Evolutionary conservation across 2,797 vertebrate species (phyloP), one percentile per base, ranked within the genome.

Genomic region (Notoglanidium macrostoma): DNA sequence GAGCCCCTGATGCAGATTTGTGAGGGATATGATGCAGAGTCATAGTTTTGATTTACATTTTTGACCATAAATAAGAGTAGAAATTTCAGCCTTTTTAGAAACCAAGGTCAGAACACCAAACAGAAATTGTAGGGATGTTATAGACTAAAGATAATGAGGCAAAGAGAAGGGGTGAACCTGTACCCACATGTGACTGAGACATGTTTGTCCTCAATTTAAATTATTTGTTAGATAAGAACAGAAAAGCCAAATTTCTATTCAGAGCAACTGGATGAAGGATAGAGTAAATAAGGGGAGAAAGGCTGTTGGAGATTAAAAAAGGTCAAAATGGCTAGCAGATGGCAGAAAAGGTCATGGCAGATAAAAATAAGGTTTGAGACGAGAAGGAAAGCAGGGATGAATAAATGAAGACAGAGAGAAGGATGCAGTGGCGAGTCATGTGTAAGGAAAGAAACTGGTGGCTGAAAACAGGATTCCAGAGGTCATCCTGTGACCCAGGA

Each of bases 381-480:
- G 86, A 92, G 89, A 92, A 94, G 88, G 90, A 89, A 88, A 91
- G 87, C 88, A 88, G 83, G 89, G 54, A 87, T 86, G 55, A 44
- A 83, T 84, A 87, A 87, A 84, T 82, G 35, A 70, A 85, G 86
- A 85, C 32, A 67, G 55, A 81, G 40, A 29, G 55, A 82, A 59
- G 72, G 63, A 86, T n/a, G 1, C 26, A 79, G 55, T 35, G 8
- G 19, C 6, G 19, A 86, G 84, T 68, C 86, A 86, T 72, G 63
- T 89, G 88, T 54, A 59, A 89, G 90, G 87, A 90, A 92, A 92
- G 93, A 94, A 94, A 94, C 90, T 89, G 84, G 92, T 91, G 89
- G 87, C 74, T 91, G 89, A 93, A 94, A 96, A 95, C 95, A 95
- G 95, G 95, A 95, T 94, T 93, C 73, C 87, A 88, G 84, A 92